Evolutionary conservation across 2,797 vertebrate genomes (phyloP).

Genomic region (Anas flavirostris): DNA sequence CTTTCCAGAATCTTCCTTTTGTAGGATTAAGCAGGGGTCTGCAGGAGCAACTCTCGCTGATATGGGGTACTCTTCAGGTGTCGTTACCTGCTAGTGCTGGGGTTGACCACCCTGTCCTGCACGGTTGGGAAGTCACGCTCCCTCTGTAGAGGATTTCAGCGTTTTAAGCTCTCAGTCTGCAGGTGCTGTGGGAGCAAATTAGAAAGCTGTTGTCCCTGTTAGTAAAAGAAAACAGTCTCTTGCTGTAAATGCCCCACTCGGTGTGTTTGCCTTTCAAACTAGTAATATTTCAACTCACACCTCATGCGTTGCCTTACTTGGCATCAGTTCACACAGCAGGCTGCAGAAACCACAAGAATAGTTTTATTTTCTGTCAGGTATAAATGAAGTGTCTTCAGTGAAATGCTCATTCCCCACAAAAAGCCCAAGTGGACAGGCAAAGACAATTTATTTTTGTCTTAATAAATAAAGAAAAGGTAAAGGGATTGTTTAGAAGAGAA

Average conservation of each 20-base stretch:
- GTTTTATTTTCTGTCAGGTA: neutral
- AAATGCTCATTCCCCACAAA: neutral
- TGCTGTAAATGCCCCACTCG: neutral
- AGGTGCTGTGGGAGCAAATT: neutral
- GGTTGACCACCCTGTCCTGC: neutral
- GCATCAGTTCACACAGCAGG: neutral
- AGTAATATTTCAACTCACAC: neutral
- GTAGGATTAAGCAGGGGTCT: neutral
- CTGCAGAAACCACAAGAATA: neutral
- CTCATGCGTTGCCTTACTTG: neutral
- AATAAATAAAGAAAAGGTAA: neutral
- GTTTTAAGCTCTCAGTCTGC: neutral
- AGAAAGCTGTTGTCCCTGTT: neutral
- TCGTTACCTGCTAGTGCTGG: neutral
- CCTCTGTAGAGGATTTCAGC: neutral
- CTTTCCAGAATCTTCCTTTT: neutral
- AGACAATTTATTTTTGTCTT: neutral
- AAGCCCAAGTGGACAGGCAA: neutral
- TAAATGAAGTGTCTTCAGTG: neutral
- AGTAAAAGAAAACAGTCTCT: neutral
- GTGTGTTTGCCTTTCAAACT: neutral
- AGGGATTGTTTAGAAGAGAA: neutral
- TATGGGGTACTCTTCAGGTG: fast-evolving
- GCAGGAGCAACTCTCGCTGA: neutral
- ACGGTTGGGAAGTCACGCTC: neutral